Conservation (phyloP, 2,888 invertebrate genomes). For the Andrena marginata region DNA sequence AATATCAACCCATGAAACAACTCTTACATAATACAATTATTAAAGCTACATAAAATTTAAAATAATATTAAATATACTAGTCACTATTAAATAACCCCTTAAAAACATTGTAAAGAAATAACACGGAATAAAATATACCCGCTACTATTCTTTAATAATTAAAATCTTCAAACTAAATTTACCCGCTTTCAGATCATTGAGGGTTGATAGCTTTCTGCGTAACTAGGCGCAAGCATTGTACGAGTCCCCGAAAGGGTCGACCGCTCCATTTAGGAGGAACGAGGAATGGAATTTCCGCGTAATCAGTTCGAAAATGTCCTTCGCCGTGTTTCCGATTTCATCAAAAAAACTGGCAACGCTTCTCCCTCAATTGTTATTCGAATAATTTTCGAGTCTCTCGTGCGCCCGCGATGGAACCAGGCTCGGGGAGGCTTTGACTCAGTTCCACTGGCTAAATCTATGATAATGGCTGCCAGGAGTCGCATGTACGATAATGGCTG, state of each 20-base stretch:
- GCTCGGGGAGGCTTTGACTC: constrained; percentile 47
- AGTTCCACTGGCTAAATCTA: constrained; percentile 54
- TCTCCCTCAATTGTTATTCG: constrained; percentile 31
- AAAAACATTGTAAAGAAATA: too few relatives aligned
- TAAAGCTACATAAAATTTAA: too few relatives aligned
- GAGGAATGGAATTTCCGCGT: not conserved
- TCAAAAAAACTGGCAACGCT: constrained; percentile 53
- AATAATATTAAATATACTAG: too few relatives aligned
- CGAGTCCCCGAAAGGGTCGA: constrained; percentile 6
- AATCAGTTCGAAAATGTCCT: constrained; percentile 2
- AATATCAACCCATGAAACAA: too few relatives aligned
- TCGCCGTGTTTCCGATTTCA: constrained; percentile 22
- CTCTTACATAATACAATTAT: too few relatives aligned
- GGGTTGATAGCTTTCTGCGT: too few relatives aligned
- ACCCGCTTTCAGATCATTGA: too few relatives aligned
- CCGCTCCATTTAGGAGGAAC: not conserved
- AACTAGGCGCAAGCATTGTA: not conserved
- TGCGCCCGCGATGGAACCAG: constrained; percentile 32
- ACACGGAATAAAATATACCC: too few relatives aligned
- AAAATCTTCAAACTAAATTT: too few relatives aligned
- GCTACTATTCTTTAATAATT: too few relatives aligned
- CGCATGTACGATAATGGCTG: constrained; percentile 62
- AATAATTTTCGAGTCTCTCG: constrained; percentile 46
- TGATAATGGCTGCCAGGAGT: constrained; percentile 65
- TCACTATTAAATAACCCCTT: too few relatives aligned